These are phyloP conservation scores for Ochotona princeps DNA, from an alignment of 2,113 vertebrate genomes.

Conservation along the genomic window DNA sequence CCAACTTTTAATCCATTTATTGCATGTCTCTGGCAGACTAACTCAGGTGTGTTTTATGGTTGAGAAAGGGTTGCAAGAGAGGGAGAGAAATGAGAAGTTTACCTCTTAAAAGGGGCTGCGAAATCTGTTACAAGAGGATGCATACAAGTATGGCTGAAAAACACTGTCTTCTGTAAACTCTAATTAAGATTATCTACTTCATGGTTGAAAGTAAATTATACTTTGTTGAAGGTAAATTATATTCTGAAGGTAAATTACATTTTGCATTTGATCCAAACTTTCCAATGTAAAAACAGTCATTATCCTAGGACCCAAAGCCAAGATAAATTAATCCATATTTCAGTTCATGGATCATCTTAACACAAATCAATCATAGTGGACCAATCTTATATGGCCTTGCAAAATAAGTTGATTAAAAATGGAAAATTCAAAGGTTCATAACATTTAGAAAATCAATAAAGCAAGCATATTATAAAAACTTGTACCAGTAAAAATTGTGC, in stretches of 20 bases:
- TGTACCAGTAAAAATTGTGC: neutral
- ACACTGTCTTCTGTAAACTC: neutral
- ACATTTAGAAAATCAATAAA: neutral
- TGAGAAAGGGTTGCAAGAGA: neutral
- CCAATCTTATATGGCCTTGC: neutral
- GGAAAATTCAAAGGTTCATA: neutral
- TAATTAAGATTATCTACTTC: neutral
- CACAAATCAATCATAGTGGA: neutral
- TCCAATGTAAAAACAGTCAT: neutral
- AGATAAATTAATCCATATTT: neutral
- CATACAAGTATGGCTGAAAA: neutral
- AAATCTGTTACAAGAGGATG: neutral
- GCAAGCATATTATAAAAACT: neutral
- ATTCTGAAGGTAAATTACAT: neutral
- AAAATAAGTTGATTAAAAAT: constrained; percentile 14
- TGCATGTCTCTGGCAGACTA: neutral
- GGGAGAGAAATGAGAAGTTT: neutral
- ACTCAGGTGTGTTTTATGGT: neutral
- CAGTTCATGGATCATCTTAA: neutral
- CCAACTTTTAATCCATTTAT: neutral
- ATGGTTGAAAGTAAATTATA: neutral
- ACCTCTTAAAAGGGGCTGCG: neutral
- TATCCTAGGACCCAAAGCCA: neutral
- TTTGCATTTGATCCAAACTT: neutral
- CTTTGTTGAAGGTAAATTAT: neutral